Conservation (phyloP, 2,888 invertebrate species). For the Tenodera sinensis region DNA sequence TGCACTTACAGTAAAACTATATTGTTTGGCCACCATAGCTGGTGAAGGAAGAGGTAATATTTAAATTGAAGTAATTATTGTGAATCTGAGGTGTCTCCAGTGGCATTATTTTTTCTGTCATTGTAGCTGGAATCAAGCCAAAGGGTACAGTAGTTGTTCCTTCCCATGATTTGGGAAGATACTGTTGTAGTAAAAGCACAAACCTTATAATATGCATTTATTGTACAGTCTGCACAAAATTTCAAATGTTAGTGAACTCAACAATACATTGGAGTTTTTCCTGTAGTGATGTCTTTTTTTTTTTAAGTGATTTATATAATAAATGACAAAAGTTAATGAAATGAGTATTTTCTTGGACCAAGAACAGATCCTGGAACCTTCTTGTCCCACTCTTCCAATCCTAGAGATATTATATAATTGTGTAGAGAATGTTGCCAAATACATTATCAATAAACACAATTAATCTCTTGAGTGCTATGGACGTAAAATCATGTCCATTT, state of each 20-base stretch:
- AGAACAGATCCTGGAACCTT: too few relatives aligned
- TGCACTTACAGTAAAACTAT: too few relatives aligned
- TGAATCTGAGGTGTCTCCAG: background rate
- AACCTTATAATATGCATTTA: background rate
- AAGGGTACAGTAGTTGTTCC: conserved; percentile 44
- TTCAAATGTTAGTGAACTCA: background rate
- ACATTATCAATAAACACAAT: too few relatives aligned
- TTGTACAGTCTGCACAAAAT: background rate
- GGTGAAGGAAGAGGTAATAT: background rate
- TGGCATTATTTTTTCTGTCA: conserved; percentile 15
- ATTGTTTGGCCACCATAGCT: background rate
- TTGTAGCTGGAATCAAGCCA: conserved; percentile 63
- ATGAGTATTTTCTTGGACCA: too few relatives aligned
- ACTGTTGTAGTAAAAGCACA: background rate
- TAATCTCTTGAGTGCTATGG: too few relatives aligned
- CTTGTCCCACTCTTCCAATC: too few relatives aligned
- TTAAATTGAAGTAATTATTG: background rate
- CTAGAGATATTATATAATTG: too few relatives aligned
- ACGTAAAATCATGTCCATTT: too few relatives aligned
- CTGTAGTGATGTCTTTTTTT: background rate
- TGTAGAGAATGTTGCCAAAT: too few relatives aligned
- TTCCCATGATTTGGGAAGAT: background rate
- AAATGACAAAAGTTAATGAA: background rate
- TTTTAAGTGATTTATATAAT: background rate
- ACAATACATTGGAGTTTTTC: background rate